Conservation (phyloP, 2,888 invertebrate genomes). For the Cephus rjabovi region DNA sequence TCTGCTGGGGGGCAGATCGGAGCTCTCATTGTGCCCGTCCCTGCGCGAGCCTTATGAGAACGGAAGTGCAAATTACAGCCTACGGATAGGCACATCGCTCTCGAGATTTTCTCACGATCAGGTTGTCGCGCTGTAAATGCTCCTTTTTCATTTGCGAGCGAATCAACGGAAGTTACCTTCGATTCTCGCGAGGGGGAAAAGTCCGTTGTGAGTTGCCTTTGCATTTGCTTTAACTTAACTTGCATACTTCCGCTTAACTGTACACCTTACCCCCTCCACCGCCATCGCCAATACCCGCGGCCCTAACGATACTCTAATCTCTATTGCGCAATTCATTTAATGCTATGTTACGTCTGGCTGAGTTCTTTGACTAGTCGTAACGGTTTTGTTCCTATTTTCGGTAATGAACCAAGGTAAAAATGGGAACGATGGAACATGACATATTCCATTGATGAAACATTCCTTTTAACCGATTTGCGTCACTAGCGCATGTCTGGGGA, state of each 20-base stretch:
- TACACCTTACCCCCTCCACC: background rate
- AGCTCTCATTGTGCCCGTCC: constrained; percentile 28
- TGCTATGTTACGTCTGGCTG: background rate
- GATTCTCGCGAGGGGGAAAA: background rate
- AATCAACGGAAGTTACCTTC: background rate
- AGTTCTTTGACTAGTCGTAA: background rate
- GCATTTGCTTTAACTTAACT: background rate
- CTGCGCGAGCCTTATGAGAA: constrained; percentile 49
- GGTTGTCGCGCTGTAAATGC: constrained; percentile 37
- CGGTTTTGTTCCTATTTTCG: background rate
- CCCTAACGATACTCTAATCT: background rate
- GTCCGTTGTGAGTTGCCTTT: background rate
- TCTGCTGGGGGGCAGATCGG: constrained; percentile 29
- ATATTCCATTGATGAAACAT: background rate
- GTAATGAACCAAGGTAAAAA: background rate
- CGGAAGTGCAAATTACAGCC: constrained; percentile 64
- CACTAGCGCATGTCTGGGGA: too few relatives aligned
- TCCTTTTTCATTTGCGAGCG: constrained; percentile 8
- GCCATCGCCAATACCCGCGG: too few relatives aligned
- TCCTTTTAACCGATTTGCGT: background rate
- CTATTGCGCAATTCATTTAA: background rate
- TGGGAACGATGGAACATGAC: background rate
- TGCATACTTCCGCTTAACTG: background rate
- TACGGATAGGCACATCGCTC: constrained; percentile 25
- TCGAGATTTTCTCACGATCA: constrained; percentile 59